Evolutionary conservation across 2,888 invertebrate species (phyloP).

Genomic region (Thelaira solivaga): DNA sequence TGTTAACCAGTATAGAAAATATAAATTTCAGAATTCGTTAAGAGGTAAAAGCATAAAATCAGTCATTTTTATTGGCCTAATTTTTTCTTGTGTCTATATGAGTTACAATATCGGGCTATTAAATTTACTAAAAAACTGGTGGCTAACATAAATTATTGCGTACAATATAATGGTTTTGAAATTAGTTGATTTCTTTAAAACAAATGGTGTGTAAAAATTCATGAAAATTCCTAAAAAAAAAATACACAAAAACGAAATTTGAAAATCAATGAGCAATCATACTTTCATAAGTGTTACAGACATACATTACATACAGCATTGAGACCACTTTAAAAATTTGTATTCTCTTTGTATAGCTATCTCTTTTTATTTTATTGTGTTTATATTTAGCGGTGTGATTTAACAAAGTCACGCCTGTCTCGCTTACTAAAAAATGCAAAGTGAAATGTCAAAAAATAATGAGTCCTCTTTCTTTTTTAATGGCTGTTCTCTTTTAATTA

Average conservation of each 20-base stretch:
- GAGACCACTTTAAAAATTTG: background rate
- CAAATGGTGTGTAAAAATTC: background rate
- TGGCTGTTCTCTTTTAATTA: background rate
- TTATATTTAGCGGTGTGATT: constrained; percentile 35
- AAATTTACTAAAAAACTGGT: background rate
- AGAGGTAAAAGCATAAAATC: constrained; percentile 27
- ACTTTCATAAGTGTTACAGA: constrained; percentile 54
- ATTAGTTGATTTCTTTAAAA: background rate
- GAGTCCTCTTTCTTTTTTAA: background rate
- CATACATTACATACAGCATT: constrained; percentile 10
- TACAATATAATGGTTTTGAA: background rate
- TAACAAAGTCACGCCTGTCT: constrained; percentile 55
- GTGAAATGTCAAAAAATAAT: constrained; percentile 55
- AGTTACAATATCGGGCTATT: background rate
- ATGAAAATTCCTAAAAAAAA: constrained; percentile 21
- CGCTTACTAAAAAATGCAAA: constrained; percentile 43
- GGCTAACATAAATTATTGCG: background rate
- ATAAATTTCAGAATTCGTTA: background rate
- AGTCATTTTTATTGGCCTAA: constrained; percentile 23
- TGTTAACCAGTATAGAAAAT: background rate
- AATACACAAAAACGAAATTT: constrained; percentile 49
- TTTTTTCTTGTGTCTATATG: constrained; percentile 26
- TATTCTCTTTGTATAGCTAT: constrained; percentile 39
- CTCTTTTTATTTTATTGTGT: constrained; percentile 35
- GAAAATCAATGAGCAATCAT: constrained; percentile 70